Percentiles rank a stretch among this genome's conserved stretches.
phyloP scores from a whole-genome alignment of 2,888 invertebrate genomes.

The Cantharis flavilabris region DNA sequence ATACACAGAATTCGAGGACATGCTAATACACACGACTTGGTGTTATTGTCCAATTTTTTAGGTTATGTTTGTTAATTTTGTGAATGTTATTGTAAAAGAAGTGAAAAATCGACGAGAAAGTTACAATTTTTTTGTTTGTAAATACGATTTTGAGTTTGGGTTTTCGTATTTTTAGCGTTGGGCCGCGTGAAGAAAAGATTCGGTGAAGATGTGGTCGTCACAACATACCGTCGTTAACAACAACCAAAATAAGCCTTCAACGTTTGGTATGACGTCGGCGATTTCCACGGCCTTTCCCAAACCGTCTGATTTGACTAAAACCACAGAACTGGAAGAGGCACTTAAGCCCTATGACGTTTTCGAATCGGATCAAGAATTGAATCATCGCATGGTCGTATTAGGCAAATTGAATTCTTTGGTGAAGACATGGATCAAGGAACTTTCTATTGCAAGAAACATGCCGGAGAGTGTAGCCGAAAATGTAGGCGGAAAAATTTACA shows the following conservation, averaged over 20 bases:
- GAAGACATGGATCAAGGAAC: constrained; percentile 91
- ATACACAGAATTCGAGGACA: background rate
- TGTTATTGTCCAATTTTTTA: background rate
- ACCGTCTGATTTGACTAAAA: constrained; percentile 74
- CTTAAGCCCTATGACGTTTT: constrained; percentile 86
- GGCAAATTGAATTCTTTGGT: constrained; percentile 89
- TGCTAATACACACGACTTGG: background rate
- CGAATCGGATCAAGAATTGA: constrained; percentile 87
- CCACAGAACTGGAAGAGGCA: constrained; percentile 76
- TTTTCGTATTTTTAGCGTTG: background rate
- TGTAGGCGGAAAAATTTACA: constrained; percentile 97
- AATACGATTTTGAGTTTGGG: background rate
- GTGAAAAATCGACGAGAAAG: background rate
- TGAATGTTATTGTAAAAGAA: background rate
- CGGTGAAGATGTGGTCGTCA: constrained; percentile 62
- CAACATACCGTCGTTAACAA: constrained; percentile 56
- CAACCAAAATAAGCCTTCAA: constrained; percentile 64
- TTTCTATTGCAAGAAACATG: constrained; percentile 88
- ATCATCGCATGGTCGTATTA: constrained; percentile 84
- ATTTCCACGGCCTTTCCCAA: constrained; percentile 88
- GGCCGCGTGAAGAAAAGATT: background rate
- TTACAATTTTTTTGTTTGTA: background rate
- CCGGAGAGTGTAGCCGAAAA: constrained; percentile 87
- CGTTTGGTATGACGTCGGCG: constrained; percentile 91
- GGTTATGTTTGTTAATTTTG: background rate